Base-by-base conservation (phyloP, 1,140 invertebrate species). In the Drosophila athabasca region DNA sequence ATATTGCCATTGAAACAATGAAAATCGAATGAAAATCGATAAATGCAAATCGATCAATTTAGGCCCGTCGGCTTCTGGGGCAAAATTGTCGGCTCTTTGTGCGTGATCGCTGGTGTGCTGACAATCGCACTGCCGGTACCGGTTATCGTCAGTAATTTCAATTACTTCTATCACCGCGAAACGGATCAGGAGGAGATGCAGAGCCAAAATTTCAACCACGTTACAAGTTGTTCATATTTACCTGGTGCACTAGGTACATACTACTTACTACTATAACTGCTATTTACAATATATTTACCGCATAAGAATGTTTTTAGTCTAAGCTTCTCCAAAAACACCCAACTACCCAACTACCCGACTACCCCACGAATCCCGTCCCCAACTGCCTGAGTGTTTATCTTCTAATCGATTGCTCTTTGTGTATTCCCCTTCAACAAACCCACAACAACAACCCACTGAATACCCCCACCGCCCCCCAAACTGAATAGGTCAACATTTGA, bases 91-190 rank as follows among this genome's bases (percentile, higher is more conserved):
- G 98, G 98, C 70, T 99, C 98, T 69, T 94, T 99, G 81, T 99
- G 99, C 94, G 99, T 99, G 91, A 99, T 99, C 93, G 98, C 98
- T 92, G 99, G 99, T 94, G 98, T 99, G 80, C 94, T 99, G 92
- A 99, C 98, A 91, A 99, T 99, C 92, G 98, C 98, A 55, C 95
- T 99, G 90, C 98, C 98, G 73, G 99, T 99, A 87, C 98, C 98
- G 90, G 98, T 99, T 93, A 99, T 99, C 93, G 98, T 99, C 79
- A 99, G 98, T 93, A 99, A 99, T 94, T 99, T 99, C 95, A 99
- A 99, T 93, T 99, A 99, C 94, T 99, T 99, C 95, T 99, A 99
- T 94, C 98, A 99, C 93, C 96, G 98, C 92, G 98, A 99, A 94
- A 99, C 97, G 83, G 98, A 99, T 93, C 98, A 98, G 93, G 97